These are phyloP conservation scores for Pelusios castaneus DNA, from an alignment of 2,113 vertebrate species.

Conservation along the genomic window DNA sequence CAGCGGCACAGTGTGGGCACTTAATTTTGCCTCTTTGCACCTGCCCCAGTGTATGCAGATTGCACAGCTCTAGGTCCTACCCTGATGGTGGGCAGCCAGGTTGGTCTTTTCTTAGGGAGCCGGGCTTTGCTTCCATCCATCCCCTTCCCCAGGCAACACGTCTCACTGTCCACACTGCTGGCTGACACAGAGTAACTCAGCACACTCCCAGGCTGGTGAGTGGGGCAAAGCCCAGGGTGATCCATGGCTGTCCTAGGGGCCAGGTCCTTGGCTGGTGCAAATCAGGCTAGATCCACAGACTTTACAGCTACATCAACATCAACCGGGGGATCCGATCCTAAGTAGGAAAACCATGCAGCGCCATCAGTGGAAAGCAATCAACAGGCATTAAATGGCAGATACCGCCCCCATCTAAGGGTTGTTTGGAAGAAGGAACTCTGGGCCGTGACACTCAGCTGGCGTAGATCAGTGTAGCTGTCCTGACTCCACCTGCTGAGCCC, in stretches of 20 bases:
- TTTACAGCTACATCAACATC: neutral
- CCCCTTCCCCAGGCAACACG: neutral
- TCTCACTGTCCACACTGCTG: neutral
- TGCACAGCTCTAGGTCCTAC: neutral
- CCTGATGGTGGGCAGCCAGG: neutral
- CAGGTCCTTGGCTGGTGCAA: neutral
- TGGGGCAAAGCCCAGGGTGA: neutral
- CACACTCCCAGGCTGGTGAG: neutral
- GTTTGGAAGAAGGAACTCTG: neutral
- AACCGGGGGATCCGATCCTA: neutral
- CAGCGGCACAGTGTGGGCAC: rapidly evolving
- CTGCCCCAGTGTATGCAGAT: neutral
- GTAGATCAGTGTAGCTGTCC: neutral
- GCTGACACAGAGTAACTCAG: neutral
- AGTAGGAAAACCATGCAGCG: neutral
- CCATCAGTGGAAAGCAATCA: neutral
- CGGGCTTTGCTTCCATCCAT: neutral
- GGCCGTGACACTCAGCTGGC: neutral
- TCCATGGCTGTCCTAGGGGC: neutral
- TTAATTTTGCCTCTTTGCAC: too few species aligned
- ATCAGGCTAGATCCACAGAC: neutral
- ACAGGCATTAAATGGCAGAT: neutral
- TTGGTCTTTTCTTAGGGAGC: neutral
- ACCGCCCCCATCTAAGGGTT: rapidly evolving
- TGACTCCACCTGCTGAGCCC: neutral